A percentile compares a stretch with the other conserved stretches of the same genome.
Conservation (phyloP, 1,140 invertebrate genomes). For the Cydia amplana region DNA sequence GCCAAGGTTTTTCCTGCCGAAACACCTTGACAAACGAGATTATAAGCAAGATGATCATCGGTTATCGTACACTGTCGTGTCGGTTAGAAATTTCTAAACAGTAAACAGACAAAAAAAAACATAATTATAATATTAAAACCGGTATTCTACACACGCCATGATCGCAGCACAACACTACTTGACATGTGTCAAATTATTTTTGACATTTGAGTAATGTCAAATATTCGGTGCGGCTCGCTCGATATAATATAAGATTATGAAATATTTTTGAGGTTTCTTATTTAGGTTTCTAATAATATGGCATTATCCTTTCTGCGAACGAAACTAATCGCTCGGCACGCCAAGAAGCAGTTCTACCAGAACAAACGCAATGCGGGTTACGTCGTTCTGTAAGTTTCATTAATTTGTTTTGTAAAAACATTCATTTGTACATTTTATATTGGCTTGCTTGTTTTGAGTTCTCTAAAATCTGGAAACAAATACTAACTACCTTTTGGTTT, state of each 20-base stretch:
- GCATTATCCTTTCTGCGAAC: constrained; percentile 69
- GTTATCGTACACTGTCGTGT: no score
- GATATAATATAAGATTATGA: constrained; percentile 24
- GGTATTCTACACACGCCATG: no score
- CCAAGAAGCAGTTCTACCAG: constrained; percentile 69
- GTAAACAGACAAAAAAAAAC: no score
- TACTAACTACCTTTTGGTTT: no score
- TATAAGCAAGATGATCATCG: no score
- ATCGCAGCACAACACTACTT: background rate
- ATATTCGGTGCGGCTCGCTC: constrained; percentile 9
- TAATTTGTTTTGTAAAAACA: constrained; percentile 37
- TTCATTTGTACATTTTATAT: background rate
- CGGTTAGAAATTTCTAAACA: no score
- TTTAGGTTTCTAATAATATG: constrained; percentile 43
- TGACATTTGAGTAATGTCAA: background rate
- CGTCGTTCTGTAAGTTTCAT: constrained; percentile 69
- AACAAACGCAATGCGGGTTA: constrained; percentile 73
- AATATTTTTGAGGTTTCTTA: constrained; percentile 27
- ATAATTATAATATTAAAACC: no score
- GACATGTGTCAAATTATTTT: background rate
- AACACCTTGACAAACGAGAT: no score
- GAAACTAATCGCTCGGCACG: constrained; percentile 58
- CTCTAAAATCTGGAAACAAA: background rate
- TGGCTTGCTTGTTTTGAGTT: background rate
- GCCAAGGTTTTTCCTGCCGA: no score